phyloP scores from a whole-genome alignment of 1,140 invertebrate species.

The Drosophila rufa region DNA sequence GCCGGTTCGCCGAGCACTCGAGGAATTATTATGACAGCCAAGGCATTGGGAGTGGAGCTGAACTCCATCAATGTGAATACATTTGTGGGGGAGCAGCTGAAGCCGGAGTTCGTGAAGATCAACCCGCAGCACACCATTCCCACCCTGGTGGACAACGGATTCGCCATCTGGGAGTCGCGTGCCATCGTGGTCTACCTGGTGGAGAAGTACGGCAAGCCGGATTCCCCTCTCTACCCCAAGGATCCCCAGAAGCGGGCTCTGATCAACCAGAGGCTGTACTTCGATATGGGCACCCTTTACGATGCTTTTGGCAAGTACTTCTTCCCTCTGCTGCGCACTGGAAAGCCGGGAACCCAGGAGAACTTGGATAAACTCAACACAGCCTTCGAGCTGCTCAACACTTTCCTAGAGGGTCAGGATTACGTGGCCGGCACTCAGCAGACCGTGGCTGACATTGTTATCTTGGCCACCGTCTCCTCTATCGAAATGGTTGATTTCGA shows the following conservation, averaged over 20 bases:
- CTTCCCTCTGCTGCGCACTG: constrained; percentile 89
- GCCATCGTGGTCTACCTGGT: constrained; percentile 69
- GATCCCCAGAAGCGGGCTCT: constrained; percentile 87
- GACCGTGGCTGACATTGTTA: constrained; percentile 90
- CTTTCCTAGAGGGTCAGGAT: constrained; percentile 87
- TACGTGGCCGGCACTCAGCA: constrained; percentile 89
- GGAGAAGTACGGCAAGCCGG: constrained; percentile 77
- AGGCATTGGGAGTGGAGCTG: constrained; percentile 89
- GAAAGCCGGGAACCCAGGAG: constrained; percentile 87
- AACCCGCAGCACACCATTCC: constrained; percentile 82
- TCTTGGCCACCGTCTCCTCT: constrained; percentile 88
- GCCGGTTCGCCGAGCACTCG: constrained; percentile 90
- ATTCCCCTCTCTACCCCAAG: constrained; percentile 86
- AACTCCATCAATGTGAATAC: constrained; percentile 89
- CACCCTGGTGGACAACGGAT: constrained; percentile 58
- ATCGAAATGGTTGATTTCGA: constrained; percentile 88
- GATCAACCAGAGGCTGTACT: constrained; percentile 90
- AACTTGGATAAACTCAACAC: constrained; percentile 88
- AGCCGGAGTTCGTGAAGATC: constrained; percentile 87
- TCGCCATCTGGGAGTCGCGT: constrained; percentile 60
- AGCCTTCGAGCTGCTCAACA: constrained; percentile 88
- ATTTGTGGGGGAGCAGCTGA: constrained; percentile 88
- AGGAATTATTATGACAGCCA: constrained; percentile 88
- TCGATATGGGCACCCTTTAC: constrained; percentile 90
- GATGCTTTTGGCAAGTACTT: constrained; percentile 87